These are phyloP conservation scores for Hippocampus guttulatus DNA, from an alignment of 2,113 vertebrate genomes.

Conservation along the genomic window DNA sequence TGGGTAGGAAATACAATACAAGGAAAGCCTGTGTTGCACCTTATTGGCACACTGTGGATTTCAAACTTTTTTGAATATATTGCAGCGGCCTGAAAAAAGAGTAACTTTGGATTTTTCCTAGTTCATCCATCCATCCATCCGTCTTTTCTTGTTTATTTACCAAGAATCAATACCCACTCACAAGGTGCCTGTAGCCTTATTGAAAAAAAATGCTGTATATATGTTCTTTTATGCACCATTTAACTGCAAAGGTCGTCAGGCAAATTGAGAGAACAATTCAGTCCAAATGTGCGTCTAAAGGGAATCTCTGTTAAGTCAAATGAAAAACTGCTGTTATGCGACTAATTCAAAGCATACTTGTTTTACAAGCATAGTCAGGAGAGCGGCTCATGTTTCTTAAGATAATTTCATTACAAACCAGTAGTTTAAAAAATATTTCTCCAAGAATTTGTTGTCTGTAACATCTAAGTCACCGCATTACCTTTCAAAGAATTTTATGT, in stretches of 20 bases:
- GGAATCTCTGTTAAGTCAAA: background rate
- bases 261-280: background rate
- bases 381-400: slow-evolving; percentile 76
- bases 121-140: background rate
- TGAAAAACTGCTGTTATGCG: background rate
- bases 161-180: slow-evolving; percentile 51
- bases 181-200: slow-evolving; percentile 42
- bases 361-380: slow-evolving; percentile 41
- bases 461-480: slow-evolving; percentile 68
- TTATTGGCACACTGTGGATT: slow-evolving; percentile 3
- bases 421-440: slow-evolving; percentile 86
- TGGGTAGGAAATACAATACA: slow-evolving; percentile 36
- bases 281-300: background rate
- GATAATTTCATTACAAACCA: slow-evolving; percentile 93
- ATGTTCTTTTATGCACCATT: background rate
- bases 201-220: background rate
- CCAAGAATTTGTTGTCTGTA: slow-evolving; percentile 79
- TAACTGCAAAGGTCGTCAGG: background rate
- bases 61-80: background rate
- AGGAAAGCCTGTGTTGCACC: slow-evolving; percentile 10
- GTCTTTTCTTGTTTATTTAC: slow-evolving; percentile 14
- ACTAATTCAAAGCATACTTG: background rate
- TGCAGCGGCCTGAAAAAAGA: background rate
- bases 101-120: background rate
- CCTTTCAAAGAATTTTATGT: slow-evolving; percentile 64